phyloP scores from a whole-genome alignment of 2,888 invertebrate species.

The Parelbella ahira region DNA sequence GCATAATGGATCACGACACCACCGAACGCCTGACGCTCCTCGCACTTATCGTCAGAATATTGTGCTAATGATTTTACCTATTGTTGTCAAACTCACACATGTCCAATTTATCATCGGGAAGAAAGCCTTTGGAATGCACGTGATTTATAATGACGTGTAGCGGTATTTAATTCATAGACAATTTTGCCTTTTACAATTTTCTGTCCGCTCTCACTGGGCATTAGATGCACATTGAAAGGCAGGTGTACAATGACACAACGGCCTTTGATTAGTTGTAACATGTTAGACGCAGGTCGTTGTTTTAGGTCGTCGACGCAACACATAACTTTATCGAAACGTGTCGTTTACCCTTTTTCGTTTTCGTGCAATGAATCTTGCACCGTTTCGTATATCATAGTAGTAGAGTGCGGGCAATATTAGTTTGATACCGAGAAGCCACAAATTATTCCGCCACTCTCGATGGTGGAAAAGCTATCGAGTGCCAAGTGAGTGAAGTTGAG shows the following conservation, averaged over 20 bases:
- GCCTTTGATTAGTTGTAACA: slow-evolving; percentile 15
- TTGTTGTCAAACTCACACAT: slow-evolving; percentile 23
- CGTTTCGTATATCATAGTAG: slow-evolving; percentile 9
- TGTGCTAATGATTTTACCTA: slow-evolving; percentile 24
- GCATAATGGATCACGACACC: too few species aligned
- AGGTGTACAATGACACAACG: slow-evolving; percentile 21
- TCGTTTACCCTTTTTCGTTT: slow-evolving; percentile 8
- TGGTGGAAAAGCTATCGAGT: slow-evolving; percentile 63
- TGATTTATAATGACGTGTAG: slow-evolving; percentile 24
- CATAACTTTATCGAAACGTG: slow-evolving; percentile 12
- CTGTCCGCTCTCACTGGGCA: not conserved
- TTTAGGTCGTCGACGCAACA: slow-evolving; percentile 5
- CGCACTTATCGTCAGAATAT: slow-evolving; percentile 14
- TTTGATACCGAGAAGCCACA: slow-evolving; percentile 36
- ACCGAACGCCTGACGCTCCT: slow-evolving; percentile 11
- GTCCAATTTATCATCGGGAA: slow-evolving; percentile 22
- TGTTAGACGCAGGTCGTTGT: not conserved
- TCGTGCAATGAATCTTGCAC: slow-evolving; percentile 14
- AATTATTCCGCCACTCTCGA: slow-evolving; percentile 58
- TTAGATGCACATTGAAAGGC: slow-evolving; percentile 20
- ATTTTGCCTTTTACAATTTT: slow-evolving; percentile 9
- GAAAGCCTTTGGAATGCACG: slow-evolving; percentile 21
- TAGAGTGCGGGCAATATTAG: slow-evolving; percentile 9
- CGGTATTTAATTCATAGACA: slow-evolving; percentile 22
- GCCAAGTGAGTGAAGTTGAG: slow-evolving; percentile 69